A percentile compares a stretch with the other conserved stretches of the same genome.
These are phyloP conservation scores for Benthosema pterotum DNA, from an alignment of 2,797 vertebrate genomes.

Conservation along the genomic window DNA sequence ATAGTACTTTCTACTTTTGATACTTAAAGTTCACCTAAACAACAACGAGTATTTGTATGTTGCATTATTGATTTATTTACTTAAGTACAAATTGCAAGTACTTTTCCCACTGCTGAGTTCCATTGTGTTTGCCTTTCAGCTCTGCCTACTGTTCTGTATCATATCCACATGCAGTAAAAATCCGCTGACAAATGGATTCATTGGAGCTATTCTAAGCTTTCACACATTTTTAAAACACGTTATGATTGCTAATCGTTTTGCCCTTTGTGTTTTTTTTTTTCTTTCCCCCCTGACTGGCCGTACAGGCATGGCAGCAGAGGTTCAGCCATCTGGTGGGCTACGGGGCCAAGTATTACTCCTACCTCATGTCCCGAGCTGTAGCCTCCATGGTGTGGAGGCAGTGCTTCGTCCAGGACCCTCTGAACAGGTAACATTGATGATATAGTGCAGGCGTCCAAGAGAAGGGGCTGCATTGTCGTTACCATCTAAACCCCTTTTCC, in stretches of 20 bases:
- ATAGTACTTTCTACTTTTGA: too few relatives aligned
- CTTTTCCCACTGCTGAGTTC: too few relatives aligned
- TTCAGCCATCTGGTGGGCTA: constrained; percentile 98
- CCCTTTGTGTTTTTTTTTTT: constrained; percentile 5
- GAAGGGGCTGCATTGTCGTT: too few relatives aligned
- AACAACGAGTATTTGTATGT: too few relatives aligned
- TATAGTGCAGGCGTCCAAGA: too few relatives aligned
- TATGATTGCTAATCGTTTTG: not conserved
- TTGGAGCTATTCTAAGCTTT: constrained; percentile 2
- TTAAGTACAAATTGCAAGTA: too few relatives aligned
- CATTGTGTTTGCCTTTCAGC: constrained; percentile 1
- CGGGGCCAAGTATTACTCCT: constrained; percentile 97
- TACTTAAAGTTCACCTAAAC: too few relatives aligned
- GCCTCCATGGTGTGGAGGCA: constrained; percentile 98
- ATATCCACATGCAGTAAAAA: constrained; percentile 3
- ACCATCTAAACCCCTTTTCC: too few relatives aligned
- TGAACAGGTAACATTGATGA: constrained; percentile 92
- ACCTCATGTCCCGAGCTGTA: constrained; percentile 96
- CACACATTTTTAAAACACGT: not conserved
- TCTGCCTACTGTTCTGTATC: not conserved
- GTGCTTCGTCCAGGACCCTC: constrained; percentile 91
- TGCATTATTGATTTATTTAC: too few relatives aligned
- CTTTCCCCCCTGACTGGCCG: constrained; percentile 13
- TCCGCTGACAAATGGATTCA: not conserved
- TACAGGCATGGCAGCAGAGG: constrained; percentile 95